Conservation (phyloP, 2,113 vertebrate genomes). For the Sinocyclocheilus rhinocerous region DNA sequence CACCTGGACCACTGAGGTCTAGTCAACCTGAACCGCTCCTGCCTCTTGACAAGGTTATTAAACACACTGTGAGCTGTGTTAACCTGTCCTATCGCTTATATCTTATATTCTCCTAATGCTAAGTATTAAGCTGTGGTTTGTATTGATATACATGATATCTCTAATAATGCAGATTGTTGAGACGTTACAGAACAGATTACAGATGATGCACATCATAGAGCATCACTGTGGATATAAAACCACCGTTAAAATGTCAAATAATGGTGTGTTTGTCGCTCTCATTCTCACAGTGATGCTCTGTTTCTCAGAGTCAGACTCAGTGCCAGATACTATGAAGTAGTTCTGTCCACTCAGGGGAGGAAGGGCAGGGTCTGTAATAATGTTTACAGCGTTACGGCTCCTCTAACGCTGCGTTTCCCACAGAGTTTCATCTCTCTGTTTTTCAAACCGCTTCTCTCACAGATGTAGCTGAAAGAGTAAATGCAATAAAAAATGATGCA, state of each 20-base stretch:
- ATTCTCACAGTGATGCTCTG: not conserved
- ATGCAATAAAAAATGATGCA: not conserved
- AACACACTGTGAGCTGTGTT: not conserved
- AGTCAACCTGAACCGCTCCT: constrained; percentile 17
- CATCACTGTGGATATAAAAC: not conserved
- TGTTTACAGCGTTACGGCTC: constrained; percentile 33
- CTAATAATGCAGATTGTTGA: not conserved
- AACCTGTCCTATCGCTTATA: not conserved
- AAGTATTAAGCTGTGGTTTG: not conserved
- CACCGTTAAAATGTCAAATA: not conserved
- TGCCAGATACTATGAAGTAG: constrained; percentile 35
- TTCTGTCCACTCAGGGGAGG: constrained; percentile 25
- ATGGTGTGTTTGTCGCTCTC: not conserved
- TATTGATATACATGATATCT: not conserved
- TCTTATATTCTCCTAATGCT: not conserved
- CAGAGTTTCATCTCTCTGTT: not conserved
- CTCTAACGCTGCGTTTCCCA: constrained; percentile 2
- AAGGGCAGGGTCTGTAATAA: constrained; percentile 43
- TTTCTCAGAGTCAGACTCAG: not conserved
- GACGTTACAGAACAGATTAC: not conserved
- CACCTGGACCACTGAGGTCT: constrained; percentile 38
- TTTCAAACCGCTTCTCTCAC: not conserved
- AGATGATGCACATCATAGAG: not conserved
- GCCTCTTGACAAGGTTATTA: not conserved
- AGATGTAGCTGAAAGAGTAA: not conserved